Percentiles rank a stretch among this genome's conserved stretches.
phyloP scores from a whole-genome alignment of 2,113 vertebrate species.

The Perccottus glenii region DNA sequence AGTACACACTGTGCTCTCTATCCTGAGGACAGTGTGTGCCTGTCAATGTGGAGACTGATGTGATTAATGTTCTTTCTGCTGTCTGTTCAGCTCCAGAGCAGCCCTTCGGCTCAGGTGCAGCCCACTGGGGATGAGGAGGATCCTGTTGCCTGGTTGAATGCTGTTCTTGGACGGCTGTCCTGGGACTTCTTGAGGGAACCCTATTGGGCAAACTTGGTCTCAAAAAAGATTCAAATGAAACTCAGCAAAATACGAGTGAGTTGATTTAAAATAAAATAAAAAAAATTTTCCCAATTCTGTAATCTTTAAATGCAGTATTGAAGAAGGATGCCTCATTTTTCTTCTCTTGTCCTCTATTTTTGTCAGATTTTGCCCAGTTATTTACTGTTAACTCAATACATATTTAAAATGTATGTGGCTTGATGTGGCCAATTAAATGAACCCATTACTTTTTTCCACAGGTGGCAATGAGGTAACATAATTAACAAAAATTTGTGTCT shows the following conservation, averaged over 20 bases:
- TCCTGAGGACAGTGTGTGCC: not conserved
- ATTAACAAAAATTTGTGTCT: not conserved
- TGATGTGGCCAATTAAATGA: no score
- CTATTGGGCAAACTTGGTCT: slow-evolving; percentile 93
- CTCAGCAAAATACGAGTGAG: slow-evolving; percentile 98
- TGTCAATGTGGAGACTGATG: not conserved
- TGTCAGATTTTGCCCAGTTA: no score
- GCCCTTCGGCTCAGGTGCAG: slow-evolving; percentile 22
- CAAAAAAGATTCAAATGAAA: slow-evolving; percentile 99
- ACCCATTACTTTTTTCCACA: no score
- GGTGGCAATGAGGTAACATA: no score
- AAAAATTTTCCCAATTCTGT: no score
- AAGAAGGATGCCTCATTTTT: no score
- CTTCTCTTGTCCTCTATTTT: no score
- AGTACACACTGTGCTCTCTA: not conserved
- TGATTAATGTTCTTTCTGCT: not conserved
- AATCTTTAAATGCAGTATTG: no score
- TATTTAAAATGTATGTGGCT: no score
- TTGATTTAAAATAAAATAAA: no score
- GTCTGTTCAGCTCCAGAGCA: slow-evolving; percentile 59
- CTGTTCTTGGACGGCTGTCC: slow-evolving; percentile 89
- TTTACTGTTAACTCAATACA: no score
- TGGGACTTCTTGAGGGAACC: slow-evolving; percentile 98
- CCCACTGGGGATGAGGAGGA: slow-evolving; percentile 69
- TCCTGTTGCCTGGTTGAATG: slow-evolving; percentile 93